phyloP scores from a whole-genome alignment of 2,113 vertebrate species.

The Mastomys natalensis region DNA sequence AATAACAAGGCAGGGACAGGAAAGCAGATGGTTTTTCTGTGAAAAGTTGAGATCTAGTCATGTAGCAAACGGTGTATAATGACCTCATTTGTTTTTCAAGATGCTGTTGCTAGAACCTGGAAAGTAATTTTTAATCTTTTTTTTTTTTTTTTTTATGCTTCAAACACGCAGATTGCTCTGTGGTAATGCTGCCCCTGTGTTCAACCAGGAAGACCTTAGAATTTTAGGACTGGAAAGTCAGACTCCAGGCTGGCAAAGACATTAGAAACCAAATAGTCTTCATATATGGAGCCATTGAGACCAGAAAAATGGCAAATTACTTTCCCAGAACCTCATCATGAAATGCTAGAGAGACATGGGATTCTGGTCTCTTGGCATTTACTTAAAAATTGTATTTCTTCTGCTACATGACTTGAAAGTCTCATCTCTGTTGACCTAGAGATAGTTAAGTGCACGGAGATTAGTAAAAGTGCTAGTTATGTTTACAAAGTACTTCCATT shows the following conservation, averaged over 20 bases:
- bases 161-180: not conserved
- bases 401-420: not conserved
- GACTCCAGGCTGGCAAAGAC: not conserved
- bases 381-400: not conserved
- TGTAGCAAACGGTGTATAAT: rapidly evolving
- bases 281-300: not conserved
- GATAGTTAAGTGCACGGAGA: not conserved
- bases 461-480: not conserved
- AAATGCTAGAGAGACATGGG: not conserved
- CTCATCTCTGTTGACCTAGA: not conserved
- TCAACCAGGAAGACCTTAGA: not conserved
- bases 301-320: not conserved
- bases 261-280: not conserved
- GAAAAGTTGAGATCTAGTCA: not conserved
- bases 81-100: not conserved
- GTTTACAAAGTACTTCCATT: conserved; percentile 2
- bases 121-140: not conserved
- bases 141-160: not conserved
- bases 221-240: not conserved
- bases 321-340: not conserved
- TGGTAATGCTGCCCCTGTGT: not conserved
- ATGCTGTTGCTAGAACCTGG: not conserved
- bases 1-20: not conserved
- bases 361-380: not conserved
- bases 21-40: not conserved